phyloP scores from a whole-genome alignment of 2,888 invertebrate genomes.

The Acanthacorydalis orientalis region DNA sequence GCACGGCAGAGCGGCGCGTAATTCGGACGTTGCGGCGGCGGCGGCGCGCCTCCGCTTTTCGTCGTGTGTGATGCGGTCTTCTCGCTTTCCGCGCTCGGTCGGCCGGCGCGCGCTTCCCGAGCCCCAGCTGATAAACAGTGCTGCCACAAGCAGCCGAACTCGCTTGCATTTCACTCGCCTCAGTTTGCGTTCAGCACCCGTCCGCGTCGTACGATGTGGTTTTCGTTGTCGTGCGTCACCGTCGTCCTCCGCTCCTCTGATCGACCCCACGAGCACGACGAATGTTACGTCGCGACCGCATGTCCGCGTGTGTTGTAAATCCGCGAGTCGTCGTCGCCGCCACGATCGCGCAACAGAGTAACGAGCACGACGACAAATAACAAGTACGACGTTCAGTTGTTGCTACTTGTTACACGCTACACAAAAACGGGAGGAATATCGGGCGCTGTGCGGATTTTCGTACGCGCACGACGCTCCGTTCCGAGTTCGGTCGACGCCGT shows the following conservation, averaged over 20 bases:
- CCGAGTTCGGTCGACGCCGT: too few relatives aligned
- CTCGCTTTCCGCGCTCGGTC: background rate
- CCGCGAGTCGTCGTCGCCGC: background rate
- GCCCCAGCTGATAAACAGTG: constrained; percentile 5
- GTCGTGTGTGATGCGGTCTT: background rate
- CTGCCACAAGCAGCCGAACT: background rate
- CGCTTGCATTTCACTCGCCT: background rate
- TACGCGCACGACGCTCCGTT: too few relatives aligned
- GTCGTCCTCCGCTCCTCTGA: background rate
- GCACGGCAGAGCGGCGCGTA: too few relatives aligned
- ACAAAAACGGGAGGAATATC: too few relatives aligned
- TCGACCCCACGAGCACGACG: background rate
- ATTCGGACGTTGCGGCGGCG: too few relatives aligned
- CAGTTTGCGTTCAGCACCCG: background rate
- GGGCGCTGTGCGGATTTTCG: too few relatives aligned
- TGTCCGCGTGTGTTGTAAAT: background rate
- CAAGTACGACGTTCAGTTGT: too few relatives aligned
- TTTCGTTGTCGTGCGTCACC: background rate
- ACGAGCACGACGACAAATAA: background rate
- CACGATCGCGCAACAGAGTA: too few relatives aligned
- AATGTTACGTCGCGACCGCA: background rate
- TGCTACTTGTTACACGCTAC: background rate
- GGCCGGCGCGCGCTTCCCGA: background rate
- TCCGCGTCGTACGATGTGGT: background rate
- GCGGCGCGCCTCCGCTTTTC: background rate